Percentiles rank a stretch among this genome's conserved stretches.
Conservation (phyloP, 2,888 invertebrate species). For the Meteorus cinctellus region DNA sequence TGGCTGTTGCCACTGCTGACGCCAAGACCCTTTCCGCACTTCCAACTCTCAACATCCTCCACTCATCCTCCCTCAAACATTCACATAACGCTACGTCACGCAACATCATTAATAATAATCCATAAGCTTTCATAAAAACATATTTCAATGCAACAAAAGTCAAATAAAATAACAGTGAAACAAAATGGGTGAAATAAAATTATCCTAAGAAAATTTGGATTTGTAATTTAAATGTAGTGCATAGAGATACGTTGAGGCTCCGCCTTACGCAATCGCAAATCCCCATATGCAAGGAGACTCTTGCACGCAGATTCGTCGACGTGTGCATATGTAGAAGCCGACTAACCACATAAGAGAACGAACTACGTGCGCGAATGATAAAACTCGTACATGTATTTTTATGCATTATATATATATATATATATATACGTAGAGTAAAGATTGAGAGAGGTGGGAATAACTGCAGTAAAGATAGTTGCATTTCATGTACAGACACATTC, state of each 20-base stretch:
- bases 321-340: background rate
- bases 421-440: background rate
- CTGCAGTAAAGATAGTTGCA: background rate
- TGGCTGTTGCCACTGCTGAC: slow-evolving; percentile 8
- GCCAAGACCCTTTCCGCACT: slow-evolving; percentile 17
- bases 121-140: slow-evolving; percentile 34
- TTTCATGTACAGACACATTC: background rate
- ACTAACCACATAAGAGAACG: background rate
- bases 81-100: slow-evolving; percentile 53
- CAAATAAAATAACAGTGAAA: background rate
- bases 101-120: slow-evolving; percentile 63
- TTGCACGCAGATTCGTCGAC: background rate
- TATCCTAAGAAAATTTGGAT: background rate
- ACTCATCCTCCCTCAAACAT: background rate
- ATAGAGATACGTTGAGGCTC: slow-evolving; percentile 11
- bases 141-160: background rate
- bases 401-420: background rate
- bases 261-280: slow-evolving; percentile 30
- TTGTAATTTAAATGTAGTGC: background rate
- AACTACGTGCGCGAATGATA: slow-evolving; percentile 3
- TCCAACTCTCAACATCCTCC: slow-evolving; percentile 29
- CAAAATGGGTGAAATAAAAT: background rate
- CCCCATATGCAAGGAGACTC: slow-evolving; percentile 1
- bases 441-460: slow-evolving; percentile 11
- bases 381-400: background rate